Evolutionary conservation across 23 tunicate species (phyloP), one percentile per base, ranked within the genome.

Genomic region (Corella eumyota): DNA sequence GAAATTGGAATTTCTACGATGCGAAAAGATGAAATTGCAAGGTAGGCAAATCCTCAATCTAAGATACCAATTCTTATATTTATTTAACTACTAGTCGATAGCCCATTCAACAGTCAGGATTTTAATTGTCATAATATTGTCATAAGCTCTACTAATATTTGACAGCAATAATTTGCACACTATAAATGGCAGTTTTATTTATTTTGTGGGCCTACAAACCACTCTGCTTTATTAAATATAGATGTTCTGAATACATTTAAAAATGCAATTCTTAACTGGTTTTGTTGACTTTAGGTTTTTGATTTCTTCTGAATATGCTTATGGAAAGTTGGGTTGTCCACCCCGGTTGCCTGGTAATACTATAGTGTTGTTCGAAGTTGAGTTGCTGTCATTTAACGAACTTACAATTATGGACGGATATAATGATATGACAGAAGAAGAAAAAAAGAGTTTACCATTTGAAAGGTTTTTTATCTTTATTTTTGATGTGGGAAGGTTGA

Each of bases 241-340:
- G n/a, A n/a, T n/a, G n/a, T n/a, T n/a, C n/a, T n/a, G n/a, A n/a
- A n/a, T n/a, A n/a, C n/a, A n/a, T n/a, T n/a, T n/a, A n/a, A n/a
- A n/a, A n/a, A n/a, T n/a, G n/a, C n/a, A n/a, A n/a, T n/a, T 40
- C 15, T 40, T 40, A 40, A 9, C 15, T 40, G 23, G 7, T 30
- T 26, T 26, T 22, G 4, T 58, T 13, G 33, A 47, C 31, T 50
- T 36, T 48, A 72, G 88, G 38, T 88, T 88, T 73, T 50, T 66
- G 23, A 61, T 88, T 15, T 30, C 36, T 33, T 73, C 96, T 5
- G 44, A 61, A n/a, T 88, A 88, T 67, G 96, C 77, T 0, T 88
- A 78, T 62, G 88, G 96, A 9, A 48, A 1, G 30, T 34, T 88
- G 61, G 96, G 96, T 32, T 88, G 96, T 31, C 87, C 96, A 29